These are phyloP conservation scores for Drosophila anomelani DNA, from an alignment of 2,888 invertebrate genomes.

Conservation along the genomic window DNA sequence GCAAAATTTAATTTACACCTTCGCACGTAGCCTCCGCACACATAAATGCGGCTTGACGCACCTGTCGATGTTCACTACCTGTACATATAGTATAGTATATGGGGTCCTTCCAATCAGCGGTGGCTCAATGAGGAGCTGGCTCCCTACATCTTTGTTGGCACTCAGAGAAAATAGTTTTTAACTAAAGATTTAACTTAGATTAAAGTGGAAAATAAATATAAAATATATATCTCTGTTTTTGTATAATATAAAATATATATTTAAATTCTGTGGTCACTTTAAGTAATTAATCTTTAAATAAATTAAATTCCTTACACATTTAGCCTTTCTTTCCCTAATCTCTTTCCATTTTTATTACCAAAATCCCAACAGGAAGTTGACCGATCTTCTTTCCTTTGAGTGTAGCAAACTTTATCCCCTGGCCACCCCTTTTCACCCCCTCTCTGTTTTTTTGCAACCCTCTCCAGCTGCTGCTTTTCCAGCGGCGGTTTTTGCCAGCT, in stretches of 20 bases:
- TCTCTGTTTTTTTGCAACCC: not conserved
- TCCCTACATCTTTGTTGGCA: slow-evolving; percentile 14
- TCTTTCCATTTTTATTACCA: not conserved
- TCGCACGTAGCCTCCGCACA: slow-evolving; percentile 67
- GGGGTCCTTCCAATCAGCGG: slow-evolving; percentile 63
- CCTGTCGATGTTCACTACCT: slow-evolving; percentile 43
- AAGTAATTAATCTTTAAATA: not conserved
- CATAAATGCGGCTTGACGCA: slow-evolving; percentile 23
- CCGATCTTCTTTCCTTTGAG: not conserved
- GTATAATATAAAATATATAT: no score
- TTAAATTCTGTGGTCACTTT: not conserved
- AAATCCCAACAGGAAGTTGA: not conserved
- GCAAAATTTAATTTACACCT: slow-evolving; percentile 79
- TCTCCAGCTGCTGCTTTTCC: slow-evolving; percentile 12
- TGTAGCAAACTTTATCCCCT: not conserved
- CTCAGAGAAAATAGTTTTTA: slow-evolving; percentile 1
- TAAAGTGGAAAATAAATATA: no score
- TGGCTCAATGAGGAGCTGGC: slow-evolving; percentile 20
- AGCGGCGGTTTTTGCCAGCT: slow-evolving; percentile 30
- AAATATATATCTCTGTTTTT: no score
- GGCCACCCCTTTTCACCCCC: no score
- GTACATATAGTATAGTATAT: not conserved
- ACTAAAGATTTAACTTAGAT: not conserved
- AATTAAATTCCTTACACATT: not conserved
- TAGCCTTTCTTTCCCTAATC: not conserved